Percentiles rank a stretch among this genome's conserved stretches.
These are phyloP conservation scores for rabbit (Oryctolagus cuniculus) DNA, from an alignment of 2,113 vertebrate species.

Conservation along the genomic window mOryCun1.1 NC_091440.1:75429501-75430000, in stretches of 20 bases:
- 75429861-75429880: not conserved
- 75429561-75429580: not conserved
- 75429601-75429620: not conserved
- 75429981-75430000: conserved; percentile 6
- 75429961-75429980: not conserved
- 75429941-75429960: not conserved
- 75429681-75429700: not conserved
- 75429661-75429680: not conserved
- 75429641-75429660: not conserved
- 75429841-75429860: conserved; percentile 47
- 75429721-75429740: not conserved
- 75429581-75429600: not conserved
- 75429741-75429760: conserved; percentile 33
- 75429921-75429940: conserved; percentile 24
- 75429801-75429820: not conserved
- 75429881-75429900: conserved; percentile 14
- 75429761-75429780: not conserved
- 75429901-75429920: conserved; percentile 23
- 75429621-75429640: not conserved
- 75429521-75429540: not conserved
- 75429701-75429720: not conserved
- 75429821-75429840: conserved; percentile 49
- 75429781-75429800: conserved; percentile 32
- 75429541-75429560: not conserved
- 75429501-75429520: not conserved